Base-by-base conservation (phyloP, 53 echinoderm and acorn worm genomes). In the Crossaster papposus region DNA sequence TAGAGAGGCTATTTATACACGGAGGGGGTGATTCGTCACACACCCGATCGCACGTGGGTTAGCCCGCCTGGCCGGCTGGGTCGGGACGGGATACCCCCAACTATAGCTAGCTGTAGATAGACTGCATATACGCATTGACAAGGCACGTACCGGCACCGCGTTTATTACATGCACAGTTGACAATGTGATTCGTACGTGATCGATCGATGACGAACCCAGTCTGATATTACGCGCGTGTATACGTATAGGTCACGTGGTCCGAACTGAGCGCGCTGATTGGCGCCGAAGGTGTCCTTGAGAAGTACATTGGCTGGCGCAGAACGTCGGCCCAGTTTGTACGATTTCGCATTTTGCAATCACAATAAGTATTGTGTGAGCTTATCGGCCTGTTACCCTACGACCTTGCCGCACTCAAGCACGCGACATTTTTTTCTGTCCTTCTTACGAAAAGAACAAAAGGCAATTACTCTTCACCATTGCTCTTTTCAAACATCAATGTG, bases 141-240 rank as follows among this genome's bases (percentile, higher is more conserved):
- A 44, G 5, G 44, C 44, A 44, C 44, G 44, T 44, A 44, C 44
- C 44, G 44, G 44, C 44, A 5, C 44, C 68, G 28, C 68, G 28
- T 68, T 68, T 14, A 13, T 15, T 64, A 18, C 3, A 22, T 7
- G 2, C 58, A 20, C 58, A 26, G 28, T 68, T 73, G 74, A 73
- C 74, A 73, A 28, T 73, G 74, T 73, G 74, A 73, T 73, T 73
- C 74, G 35, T n/a, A n/a, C n/a, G n/a, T n/a, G n/a, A n/a, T n/a
- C 74, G 35, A 73, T 32, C n/a, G 35, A n/a, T n/a, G 70, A 70
- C 74, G 74, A 73, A n/a, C n/a, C n/a, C n/a, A n/a, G 74, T 38
- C 78, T 78, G 44, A 26, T n/a, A n/a, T n/a, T n/a, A n/a, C 78
- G 78, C 78, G 78, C 50, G 78, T 78, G 78, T 78, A 36, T 36